phyloP scores from a whole-genome alignment of 1,140 invertebrate species.

The Tetranychus urticae region DNA sequence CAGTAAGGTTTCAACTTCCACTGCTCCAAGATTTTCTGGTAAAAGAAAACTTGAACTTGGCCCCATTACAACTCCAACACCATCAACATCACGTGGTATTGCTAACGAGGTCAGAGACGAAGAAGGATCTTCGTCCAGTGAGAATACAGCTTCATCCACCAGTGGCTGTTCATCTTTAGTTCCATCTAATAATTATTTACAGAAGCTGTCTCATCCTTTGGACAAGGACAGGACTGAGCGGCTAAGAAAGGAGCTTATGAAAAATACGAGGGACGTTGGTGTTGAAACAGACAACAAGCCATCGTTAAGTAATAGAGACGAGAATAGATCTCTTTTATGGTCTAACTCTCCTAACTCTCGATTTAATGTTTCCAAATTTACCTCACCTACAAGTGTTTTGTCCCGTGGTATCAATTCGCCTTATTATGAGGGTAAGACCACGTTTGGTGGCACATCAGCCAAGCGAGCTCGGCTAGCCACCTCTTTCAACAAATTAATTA shows the following conservation, averaged over 20 bases:
- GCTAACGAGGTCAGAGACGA: neutral
- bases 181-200: neutral
- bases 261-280: neutral
- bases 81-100: too few species aligned
- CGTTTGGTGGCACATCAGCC: conserved; percentile 48
- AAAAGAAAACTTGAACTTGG: too few species aligned
- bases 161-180: neutral
- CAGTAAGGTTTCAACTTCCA: too few species aligned
- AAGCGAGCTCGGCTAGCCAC: conserved; percentile 19
- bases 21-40: too few species aligned
- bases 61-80: too few species aligned
- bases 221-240: neutral
- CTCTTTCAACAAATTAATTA: conserved; percentile 12
- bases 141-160: neutral
- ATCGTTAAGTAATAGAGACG: neutral
- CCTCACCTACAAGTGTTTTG: neutral
- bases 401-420: conserved; percentile 25
- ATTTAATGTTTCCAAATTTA: neutral
- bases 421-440: conserved; percentile 53
- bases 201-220: neutral
- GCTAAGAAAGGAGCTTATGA: neutral
- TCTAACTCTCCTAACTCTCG: neutral
- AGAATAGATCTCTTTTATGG: neutral
- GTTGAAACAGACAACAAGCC: neutral
- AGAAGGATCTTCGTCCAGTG: neutral